A percentile compares a stretch with the other conserved stretches of the same genome.
phyloP scores from a whole-genome alignment of 92 coral and sea anemone genomes.

The Virgularia gustaviana region DNA sequence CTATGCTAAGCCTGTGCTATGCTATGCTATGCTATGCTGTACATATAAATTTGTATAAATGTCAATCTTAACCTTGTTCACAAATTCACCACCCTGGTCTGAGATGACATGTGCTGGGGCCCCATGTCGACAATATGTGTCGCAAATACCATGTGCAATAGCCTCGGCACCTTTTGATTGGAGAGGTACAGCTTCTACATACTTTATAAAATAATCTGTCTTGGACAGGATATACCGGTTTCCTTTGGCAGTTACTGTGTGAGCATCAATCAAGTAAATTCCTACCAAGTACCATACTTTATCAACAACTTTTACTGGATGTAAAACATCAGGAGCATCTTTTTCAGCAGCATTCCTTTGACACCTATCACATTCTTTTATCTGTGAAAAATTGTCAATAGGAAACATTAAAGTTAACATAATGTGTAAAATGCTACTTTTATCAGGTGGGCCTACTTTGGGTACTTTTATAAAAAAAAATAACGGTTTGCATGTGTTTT shows the following conservation, averaged over 20 bases:
- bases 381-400: constrained; percentile 44
- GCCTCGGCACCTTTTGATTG: constrained; percentile 55
- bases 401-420: too few species aligned
- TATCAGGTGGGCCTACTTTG: too few species aligned
- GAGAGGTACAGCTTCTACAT: constrained; percentile 57
- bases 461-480: too few species aligned
- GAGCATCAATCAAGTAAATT: constrained; percentile 59
- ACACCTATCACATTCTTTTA: constrained; percentile 51
- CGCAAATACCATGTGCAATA: constrained; percentile 57
- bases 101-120: constrained; percentile 64
- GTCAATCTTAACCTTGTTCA: constrained; percentile 71
- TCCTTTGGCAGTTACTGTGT: constrained; percentile 50
- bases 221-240: constrained; percentile 33
- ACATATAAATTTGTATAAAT: too few species aligned
- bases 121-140: constrained; percentile 61
- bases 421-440: too few species aligned
- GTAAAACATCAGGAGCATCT: constrained; percentile 45
- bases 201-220: constrained; percentile 35
- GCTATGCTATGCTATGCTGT: too few species aligned
- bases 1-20: too few species aligned
- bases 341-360: too few species aligned
- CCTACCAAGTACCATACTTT: constrained; percentile 64
- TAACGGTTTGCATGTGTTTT: too few species aligned
- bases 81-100: constrained; percentile 73
- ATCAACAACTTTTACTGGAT: constrained; percentile 50